Evolutionary conservation across 2,113 vertebrate genomes (phyloP), one percentile per base, ranked within the genome.

Genomic region (Calyptomena viridis): DNA sequence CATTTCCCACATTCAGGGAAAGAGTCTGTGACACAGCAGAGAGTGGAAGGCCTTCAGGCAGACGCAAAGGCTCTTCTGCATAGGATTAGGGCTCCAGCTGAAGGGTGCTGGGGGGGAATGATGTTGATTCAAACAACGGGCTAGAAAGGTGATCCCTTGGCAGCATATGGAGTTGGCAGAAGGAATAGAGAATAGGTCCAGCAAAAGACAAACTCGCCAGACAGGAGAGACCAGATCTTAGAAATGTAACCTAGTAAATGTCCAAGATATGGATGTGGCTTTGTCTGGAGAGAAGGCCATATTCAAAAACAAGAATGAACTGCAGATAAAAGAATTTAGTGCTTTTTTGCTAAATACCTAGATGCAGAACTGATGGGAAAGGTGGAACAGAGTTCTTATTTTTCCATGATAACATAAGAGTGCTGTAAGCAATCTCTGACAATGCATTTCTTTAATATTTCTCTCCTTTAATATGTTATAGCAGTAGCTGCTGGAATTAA

Each of bases 401-500:
- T 56, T 93, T 78, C 33, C 35, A 79, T 56, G 59, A 39, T 28
- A 62, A 62, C 11, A 30, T 40, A 91, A 20, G 68, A 53, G 76
- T 89, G 40, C 76, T 39, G 21, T 55, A 47, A 92, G 96, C 44
- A 66, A 25, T 24, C 74, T 27, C 39, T 56, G 44, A 84, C 58
- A 81, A 40, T 44, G 19, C 11, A 63, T 90, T 94, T 87, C 85
- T 93, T 90, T 58, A 93, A 77, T 87, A 87, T 86, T 89, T 94
- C 31, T 47, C 44, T 94, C 81, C 27, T 96, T 94, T 87, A 62
- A 69, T 37, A 81, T 47, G 63, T 81, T 87, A 72, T 59, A 62
- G 22, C 76, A 60, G 81, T 88, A 94, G 73, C 68, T 86, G 60
- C 71, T 96, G 72, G 85, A 97, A 95, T 96, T 96, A 96, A 94